Evolutionary conservation across 2,113 vertebrate species (phyloP), one percentile per base, ranked within the genome.

Genomic region (Scopus umbretta): DNA sequence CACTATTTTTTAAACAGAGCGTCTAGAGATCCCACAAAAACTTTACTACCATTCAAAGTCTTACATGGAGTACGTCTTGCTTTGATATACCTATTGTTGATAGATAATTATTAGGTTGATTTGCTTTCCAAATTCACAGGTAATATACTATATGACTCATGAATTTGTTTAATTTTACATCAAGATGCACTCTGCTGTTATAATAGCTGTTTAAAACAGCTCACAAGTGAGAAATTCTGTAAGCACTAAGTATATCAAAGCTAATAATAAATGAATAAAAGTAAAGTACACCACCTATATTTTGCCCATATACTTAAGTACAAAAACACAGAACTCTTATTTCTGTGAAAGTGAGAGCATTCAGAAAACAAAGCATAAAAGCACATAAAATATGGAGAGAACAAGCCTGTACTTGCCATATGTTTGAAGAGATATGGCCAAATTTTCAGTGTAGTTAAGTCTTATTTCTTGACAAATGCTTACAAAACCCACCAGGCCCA

Each of bases 41-140:
- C 87, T 96, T 96, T 65, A 94, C 88, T 96, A 94, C 75, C 85
- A 78, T 74, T 86, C 83, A 56, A 97, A 94, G 76, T 78, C 73
- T 95, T 95, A 97, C 94, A 97, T 93, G 93, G 84, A 97, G 61
- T 56, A 91, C 94, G 74, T 42, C 65, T 96, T 97, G 76, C 83
- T 97, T 74, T 89, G 29, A 63, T 22, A 7, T 68, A 97, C 97
- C 97, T 97, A 97, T 81, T 96, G 85, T 58, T 67, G 49, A 93
- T 66, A 58, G 94, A 92, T 62, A 95, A 97, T 53, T 91, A 96
- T 96, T 95, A 95, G 62, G 58, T 50, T 96, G 75, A 92, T 97
- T 95, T 96, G 86, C 80, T 97, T 95, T 76, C 86, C 52, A 81
- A 97, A 88, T 59, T 89, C 82, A 84, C 30, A 82, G 52, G 43